Conservation (phyloP, 2,888 invertebrate species). For the Carabus problematicus region DNA sequence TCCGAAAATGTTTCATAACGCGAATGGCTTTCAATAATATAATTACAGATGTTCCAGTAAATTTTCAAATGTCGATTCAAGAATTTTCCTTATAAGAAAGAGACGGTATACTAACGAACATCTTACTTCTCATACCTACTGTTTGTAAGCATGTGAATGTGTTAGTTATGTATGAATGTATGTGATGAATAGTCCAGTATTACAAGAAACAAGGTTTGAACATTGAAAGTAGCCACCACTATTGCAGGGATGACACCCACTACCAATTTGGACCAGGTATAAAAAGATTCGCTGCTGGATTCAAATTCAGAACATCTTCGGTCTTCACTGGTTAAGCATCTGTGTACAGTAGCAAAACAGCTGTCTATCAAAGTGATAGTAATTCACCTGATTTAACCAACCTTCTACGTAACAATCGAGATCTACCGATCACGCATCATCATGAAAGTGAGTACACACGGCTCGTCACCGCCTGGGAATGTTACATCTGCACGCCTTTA, state of each 20-base stretch:
- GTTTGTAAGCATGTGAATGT: slow-evolving; percentile 11
- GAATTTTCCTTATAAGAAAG: slow-evolving; percentile 11
- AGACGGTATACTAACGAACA: neutral
- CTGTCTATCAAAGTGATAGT: slow-evolving; percentile 15
- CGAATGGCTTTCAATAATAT: slow-evolving; percentile 5
- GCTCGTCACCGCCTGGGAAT: too few relatives aligned
- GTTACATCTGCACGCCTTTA: slow-evolving; percentile 2
- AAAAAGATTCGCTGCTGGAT: slow-evolving; percentile 27
- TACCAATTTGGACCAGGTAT: slow-evolving; percentile 33
- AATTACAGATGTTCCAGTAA: slow-evolving; percentile 7
- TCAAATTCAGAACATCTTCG: slow-evolving; percentile 28
- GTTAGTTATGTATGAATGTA: too few relatives aligned
- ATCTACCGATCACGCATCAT: slow-evolving; percentile 13
- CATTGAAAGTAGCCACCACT: slow-evolving; percentile 30
- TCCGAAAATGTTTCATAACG: slow-evolving; percentile 21
- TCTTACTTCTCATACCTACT: slow-evolving; percentile 3
- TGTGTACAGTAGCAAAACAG: slow-evolving; percentile 16
- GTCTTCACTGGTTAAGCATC: slow-evolving; percentile 6
- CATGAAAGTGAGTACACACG: slow-evolving; percentile 30
- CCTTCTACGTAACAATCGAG: neutral
- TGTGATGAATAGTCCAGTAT: slow-evolving; percentile 32
- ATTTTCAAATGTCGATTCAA: slow-evolving; percentile 11
- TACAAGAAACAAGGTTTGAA: slow-evolving; percentile 27
- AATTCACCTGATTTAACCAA: slow-evolving; percentile 18
- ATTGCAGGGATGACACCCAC: slow-evolving; percentile 39